Percentiles rank a stretch among this genome's conserved stretches.
Evolutionary conservation across 2,797 vertebrate genomes (phyloP).

Genomic region (Pseudochirops cupreus): DNA sequence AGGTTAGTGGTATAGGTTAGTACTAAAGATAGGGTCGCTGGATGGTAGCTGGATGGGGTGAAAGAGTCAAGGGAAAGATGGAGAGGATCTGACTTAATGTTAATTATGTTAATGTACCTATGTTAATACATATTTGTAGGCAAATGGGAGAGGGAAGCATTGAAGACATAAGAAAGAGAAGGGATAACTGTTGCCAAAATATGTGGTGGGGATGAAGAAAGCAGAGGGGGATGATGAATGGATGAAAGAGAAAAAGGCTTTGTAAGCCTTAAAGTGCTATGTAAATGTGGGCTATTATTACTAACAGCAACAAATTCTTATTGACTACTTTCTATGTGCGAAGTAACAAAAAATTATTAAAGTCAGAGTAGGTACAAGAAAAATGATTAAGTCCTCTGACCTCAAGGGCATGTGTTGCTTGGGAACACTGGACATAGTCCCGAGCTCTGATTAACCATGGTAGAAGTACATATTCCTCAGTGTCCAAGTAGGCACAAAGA

Average conservation of each 20-base stretch:
- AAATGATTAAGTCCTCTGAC: neutral
- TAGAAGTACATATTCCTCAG: neutral
- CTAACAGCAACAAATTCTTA: neutral
- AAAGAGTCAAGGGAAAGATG: neutral
- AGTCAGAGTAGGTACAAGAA: neutral
- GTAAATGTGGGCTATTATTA: neutral
- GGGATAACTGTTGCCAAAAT: neutral
- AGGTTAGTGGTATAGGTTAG: no score
- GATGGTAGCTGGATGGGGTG: neutral
- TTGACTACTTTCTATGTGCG: neutral
- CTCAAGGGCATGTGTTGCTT: neutral
- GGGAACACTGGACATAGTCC: neutral
- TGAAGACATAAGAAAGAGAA: neutral
- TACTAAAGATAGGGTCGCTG: no score
- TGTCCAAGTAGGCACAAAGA: neutral
- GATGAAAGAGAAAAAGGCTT: neutral
- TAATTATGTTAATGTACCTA: neutral
- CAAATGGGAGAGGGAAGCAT: neutral
- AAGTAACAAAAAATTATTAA: neutral
- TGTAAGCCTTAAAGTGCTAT: neutral
- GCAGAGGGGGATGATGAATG: neutral
- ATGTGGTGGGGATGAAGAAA: neutral
- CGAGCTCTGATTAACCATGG: neutral
- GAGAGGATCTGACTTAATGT: neutral
- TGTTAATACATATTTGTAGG: neutral